Conservation (phyloP, 1,140 invertebrate species). For the Littorina saxatilis region DNA sequence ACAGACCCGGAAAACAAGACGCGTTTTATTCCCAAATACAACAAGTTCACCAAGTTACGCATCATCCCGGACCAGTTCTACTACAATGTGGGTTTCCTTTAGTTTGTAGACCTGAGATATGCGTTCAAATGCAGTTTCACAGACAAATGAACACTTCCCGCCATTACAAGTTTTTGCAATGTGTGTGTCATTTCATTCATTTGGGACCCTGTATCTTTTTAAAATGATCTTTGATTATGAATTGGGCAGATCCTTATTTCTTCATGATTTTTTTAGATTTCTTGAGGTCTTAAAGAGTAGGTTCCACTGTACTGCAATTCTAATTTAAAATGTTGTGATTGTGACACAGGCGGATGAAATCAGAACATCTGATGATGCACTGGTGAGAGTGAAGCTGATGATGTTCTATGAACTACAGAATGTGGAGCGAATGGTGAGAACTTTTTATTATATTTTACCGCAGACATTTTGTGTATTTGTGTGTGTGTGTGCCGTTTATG, state of each 20-base stretch:
- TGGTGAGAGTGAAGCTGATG: conserved; percentile 73
- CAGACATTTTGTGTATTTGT: background rate
- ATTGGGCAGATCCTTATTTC: too few relatives aligned
- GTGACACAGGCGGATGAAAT: conserved; percentile 74
- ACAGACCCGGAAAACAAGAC: conserved; percentile 71
- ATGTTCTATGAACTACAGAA: conserved; percentile 73
- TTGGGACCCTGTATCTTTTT: too few relatives aligned
- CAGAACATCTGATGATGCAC: conserved; percentile 71
- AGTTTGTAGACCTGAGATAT: too few relatives aligned
- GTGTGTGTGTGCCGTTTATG: background rate
- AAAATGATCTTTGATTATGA: too few relatives aligned
- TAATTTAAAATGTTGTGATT: too few relatives aligned
- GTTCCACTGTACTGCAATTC: too few relatives aligned
- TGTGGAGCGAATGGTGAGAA: conserved; percentile 70
- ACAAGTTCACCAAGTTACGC: conserved; percentile 64
- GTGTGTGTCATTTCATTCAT: too few relatives aligned
- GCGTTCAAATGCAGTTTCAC: too few relatives aligned
- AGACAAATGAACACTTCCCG: too few relatives aligned
- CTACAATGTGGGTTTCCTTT: conserved; percentile 72
- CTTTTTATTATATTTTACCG: background rate
- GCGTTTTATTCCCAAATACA: conserved; percentile 53
- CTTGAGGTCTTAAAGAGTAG: too few relatives aligned
- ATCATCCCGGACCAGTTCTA: conserved; percentile 74
- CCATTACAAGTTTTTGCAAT: too few relatives aligned
- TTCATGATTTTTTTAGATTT: too few relatives aligned